Evolutionary conservation across 2,797 vertebrate genomes (phyloP).

Genomic region (Channa striata): DNA sequence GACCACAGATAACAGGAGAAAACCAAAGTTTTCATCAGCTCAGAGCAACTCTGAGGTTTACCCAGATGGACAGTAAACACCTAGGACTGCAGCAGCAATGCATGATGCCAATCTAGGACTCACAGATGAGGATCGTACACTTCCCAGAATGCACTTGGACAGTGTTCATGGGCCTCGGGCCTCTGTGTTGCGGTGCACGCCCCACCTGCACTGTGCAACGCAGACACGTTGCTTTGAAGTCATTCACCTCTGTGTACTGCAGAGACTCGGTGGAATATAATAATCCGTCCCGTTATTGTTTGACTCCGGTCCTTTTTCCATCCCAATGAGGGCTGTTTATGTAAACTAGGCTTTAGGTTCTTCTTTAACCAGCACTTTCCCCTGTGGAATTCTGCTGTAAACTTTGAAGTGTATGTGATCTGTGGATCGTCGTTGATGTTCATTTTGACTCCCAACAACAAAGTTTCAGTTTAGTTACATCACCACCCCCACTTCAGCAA

Average conservation of each 20-base stretch:
- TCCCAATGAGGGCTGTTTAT: no score
- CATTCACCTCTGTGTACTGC: background rate
- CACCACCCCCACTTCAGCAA: background rate
- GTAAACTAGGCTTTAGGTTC: no score
- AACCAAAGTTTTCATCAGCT: no score
- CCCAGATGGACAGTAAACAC: no score
- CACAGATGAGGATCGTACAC: background rate
- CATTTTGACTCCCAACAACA: constrained; percentile 35
- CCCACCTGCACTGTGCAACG: no score
- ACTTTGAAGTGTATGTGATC: constrained; percentile 22
- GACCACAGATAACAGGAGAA: background rate
- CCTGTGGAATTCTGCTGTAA: background rate
- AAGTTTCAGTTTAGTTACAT: constrained; percentile 4
- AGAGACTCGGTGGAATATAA: no score
- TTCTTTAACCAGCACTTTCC: background rate
- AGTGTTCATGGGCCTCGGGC: background rate
- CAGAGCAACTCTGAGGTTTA: no score
- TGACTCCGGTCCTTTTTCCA: no score
- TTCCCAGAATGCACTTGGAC: background rate
- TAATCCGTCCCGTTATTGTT: no score
- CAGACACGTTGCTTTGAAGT: background rate
- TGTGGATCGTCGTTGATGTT: constrained; percentile 55
- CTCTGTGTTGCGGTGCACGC: background rate
- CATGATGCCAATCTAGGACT: no score
- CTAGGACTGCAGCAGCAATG: no score